These are phyloP conservation scores for Cheilosia scutellata DNA, from an alignment of 2,888 invertebrate species.

Conservation along the genomic window DNA sequence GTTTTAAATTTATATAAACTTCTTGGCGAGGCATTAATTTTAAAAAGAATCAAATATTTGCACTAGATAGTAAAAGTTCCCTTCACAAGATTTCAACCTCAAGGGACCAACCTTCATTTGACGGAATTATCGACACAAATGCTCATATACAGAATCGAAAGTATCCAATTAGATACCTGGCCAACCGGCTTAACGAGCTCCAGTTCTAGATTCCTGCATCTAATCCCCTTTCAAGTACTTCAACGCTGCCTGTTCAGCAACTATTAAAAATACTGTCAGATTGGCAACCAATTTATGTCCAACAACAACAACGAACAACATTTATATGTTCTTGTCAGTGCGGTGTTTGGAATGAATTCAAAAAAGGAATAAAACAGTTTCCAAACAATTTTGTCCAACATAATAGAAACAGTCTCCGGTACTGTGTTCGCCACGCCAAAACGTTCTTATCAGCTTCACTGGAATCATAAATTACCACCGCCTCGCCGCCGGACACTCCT, in stretches of 20 bases:
- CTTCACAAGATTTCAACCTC: too few species aligned
- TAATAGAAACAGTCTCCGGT: not conserved
- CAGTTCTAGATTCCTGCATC: not conserved
- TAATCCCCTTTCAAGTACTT: not conserved
- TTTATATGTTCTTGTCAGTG: slow-evolving; percentile 14
- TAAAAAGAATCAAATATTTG: too few species aligned
- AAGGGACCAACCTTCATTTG: too few species aligned
- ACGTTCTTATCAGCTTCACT: slow-evolving; percentile 50
- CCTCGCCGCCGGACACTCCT: slow-evolving; percentile 58
- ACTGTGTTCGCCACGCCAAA: not conserved
- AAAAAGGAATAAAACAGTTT: slow-evolving; percentile 5
- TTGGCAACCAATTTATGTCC: slow-evolving; percentile 14
- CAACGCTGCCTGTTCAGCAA: not conserved
- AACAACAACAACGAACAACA: slow-evolving; percentile 1
- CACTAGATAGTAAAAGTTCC: too few species aligned
- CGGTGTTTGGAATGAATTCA: not conserved
- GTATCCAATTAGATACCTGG: not conserved
- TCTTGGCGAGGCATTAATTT: too few species aligned
- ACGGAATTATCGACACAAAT: too few species aligned
- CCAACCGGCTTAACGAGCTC: not conserved
- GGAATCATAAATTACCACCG: slow-evolving; percentile 55
- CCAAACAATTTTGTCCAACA: slow-evolving; percentile 49
- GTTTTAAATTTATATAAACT: too few species aligned
- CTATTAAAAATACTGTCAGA: slow-evolving; percentile 1
- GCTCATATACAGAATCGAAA: too few species aligned